Percentiles rank a stretch among this genome's conserved stretches.
phyloP scores from a whole-genome alignment of 2,797 vertebrate genomes.

The Aplochiton taeniatus region DNA sequence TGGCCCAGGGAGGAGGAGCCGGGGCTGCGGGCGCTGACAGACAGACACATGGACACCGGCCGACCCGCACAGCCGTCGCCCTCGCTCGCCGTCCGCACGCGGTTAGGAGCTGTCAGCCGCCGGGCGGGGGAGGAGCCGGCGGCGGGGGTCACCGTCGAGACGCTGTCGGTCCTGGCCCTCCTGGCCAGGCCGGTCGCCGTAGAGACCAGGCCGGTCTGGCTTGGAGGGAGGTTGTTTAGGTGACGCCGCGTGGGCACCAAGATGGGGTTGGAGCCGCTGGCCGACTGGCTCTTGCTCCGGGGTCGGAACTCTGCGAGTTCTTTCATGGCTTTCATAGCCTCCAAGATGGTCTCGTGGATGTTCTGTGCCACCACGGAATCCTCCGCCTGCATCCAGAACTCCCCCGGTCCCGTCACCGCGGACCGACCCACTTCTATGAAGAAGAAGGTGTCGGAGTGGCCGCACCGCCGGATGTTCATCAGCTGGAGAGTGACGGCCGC shows the following conservation, averaged over 20 bases:
- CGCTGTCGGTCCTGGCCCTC: slow-evolving; percentile 88
- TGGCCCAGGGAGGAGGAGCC: slow-evolving; percentile 73
- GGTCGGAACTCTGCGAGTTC: slow-evolving; percentile 95
- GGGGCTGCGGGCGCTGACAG: slow-evolving; percentile 82
- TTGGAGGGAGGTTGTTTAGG: slow-evolving; percentile 87
- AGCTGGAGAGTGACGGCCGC: slow-evolving; percentile 92
- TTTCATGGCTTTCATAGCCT: slow-evolving; percentile 96
- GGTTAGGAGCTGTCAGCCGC: slow-evolving; percentile 77
- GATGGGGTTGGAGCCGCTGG: slow-evolving; percentile 86
- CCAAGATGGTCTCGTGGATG: slow-evolving; percentile 98
- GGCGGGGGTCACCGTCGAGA: slow-evolving; percentile 27
- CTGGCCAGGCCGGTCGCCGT: slow-evolving; percentile 85
- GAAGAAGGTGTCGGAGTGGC: slow-evolving; percentile 97
- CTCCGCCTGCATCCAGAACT: slow-evolving; percentile 99
- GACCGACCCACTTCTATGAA: slow-evolving; percentile 98
- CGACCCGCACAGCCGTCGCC: slow-evolving; percentile 84
- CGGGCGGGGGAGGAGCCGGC: slow-evolving; percentile 75
- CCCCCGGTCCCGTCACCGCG: slow-evolving; percentile 91
- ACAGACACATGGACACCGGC: slow-evolving; percentile 74
- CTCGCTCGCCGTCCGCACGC: slow-evolving; percentile 90
- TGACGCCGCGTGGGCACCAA: slow-evolving; percentile 90
- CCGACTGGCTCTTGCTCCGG: slow-evolving; percentile 95
- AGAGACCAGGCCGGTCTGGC: slow-evolving; percentile 90
- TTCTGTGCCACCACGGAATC: slow-evolving; percentile 96
- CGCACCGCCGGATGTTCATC: slow-evolving; percentile 95